Conservation (phyloP, 30 jellyfish, hydroid and myxozoan genomes). For the Aurelia coerulea region DNA sequence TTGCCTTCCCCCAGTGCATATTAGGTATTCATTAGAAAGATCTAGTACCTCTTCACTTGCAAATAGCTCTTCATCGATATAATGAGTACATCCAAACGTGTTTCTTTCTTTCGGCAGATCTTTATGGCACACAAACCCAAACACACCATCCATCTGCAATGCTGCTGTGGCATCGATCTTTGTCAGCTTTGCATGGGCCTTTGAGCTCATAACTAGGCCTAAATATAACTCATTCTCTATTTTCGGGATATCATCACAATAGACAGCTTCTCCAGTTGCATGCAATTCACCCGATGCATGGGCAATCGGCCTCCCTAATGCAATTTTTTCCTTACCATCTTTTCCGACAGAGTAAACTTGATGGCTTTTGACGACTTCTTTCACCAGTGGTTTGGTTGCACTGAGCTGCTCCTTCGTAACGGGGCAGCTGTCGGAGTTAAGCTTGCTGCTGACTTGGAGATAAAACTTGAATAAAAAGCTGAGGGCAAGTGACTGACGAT, state of each 20-base stretch:
- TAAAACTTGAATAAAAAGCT: constrained; percentile 50
- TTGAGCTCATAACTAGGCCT: constrained; percentile 52
- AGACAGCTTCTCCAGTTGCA: constrained; percentile 68
- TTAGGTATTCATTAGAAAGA: neutral
- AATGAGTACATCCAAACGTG: neutral
- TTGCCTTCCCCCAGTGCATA: too few species aligned
- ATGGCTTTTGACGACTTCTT: constrained; percentile 6
- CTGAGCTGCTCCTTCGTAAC: constrained; percentile 13
- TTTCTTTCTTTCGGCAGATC: constrained; percentile 32
- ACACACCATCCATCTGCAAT: constrained; percentile 61
- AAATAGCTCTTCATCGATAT: constrained; percentile 36
- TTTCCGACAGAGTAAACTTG: constrained; percentile 17
- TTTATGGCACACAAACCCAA: constrained; percentile 45
- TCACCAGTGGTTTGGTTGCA: constrained; percentile 18
- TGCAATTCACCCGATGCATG: constrained; percentile 39
- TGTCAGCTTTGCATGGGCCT: constrained; percentile 49
- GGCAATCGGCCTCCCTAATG: constrained; percentile 38
- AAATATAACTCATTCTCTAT: constrained; percentile 51
- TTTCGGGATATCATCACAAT: constrained; percentile 54
- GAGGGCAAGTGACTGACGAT: constrained; percentile 41
- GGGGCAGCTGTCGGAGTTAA: neutral
- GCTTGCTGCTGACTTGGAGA: neutral
- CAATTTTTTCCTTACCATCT: constrained; percentile 3
- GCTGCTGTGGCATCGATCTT: constrained; percentile 50
- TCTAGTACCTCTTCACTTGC: constrained; percentile 31